These are phyloP conservation scores for Pongo abelii DNA, from an alignment of 2,113 vertebrate genomes.

Conservation along the genomic window DNA sequence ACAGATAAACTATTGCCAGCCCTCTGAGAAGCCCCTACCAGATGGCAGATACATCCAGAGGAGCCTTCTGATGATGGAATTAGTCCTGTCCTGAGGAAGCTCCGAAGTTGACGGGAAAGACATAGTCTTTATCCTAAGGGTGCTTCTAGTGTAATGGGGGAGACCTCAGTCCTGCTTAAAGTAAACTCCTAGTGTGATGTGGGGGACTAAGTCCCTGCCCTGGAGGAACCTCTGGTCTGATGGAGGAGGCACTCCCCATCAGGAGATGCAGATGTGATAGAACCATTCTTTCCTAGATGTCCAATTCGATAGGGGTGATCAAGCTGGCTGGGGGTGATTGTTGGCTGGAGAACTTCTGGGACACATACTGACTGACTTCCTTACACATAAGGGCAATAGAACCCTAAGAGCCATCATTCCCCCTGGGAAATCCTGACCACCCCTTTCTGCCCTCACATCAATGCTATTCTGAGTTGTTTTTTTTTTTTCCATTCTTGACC, in stretches of 20 bases:
- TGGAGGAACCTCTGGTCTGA: background rate
- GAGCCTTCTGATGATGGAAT: background rate
- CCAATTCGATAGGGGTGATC: background rate
- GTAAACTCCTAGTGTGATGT: background rate
- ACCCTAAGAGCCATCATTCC: background rate
- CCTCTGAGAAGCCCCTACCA: background rate
- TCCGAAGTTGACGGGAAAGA: background rate
- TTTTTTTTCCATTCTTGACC: background rate
- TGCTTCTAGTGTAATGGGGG: background rate
- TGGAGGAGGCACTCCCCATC: background rate
- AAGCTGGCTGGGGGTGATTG: background rate
- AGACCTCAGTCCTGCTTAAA: background rate
- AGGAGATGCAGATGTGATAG: background rate
- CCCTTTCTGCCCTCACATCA: background rate
- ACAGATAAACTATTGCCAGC: background rate
- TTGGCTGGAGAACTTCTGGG: background rate
- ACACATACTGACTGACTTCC: background rate
- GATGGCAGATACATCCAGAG: background rate
- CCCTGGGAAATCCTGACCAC: background rate
- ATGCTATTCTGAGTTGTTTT: background rate
- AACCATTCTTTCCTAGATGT: background rate
- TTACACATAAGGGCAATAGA: background rate
- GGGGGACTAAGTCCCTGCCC: background rate
- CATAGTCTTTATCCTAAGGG: background rate
- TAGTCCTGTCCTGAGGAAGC: background rate